Percentiles rank a stretch among this genome's conserved stretches.
Conservation (phyloP, 2,888 invertebrate species). For the Embidobia sp. region DNA sequence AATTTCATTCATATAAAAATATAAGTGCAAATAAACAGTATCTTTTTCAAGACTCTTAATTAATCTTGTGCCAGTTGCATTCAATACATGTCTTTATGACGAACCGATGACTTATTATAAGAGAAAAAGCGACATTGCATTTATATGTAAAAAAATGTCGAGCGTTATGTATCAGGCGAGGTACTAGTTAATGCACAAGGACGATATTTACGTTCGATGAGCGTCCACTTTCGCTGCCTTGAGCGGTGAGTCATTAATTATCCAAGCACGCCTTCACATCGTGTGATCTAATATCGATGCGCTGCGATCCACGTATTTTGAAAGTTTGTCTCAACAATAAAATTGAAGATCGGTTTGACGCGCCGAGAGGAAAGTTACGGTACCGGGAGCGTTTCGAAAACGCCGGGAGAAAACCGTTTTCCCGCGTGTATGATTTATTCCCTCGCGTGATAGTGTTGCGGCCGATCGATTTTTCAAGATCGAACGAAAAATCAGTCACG, state of each 20-base stretch:
- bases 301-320: slow-evolving; percentile 44
- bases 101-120: slow-evolving; percentile 30
- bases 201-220: slow-evolving; percentile 54
- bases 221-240: slow-evolving; percentile 58
- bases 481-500: neutral
- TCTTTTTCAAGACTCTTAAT: slow-evolving; percentile 19
- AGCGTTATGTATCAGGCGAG: slow-evolving; percentile 35
- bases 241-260: slow-evolving; percentile 50
- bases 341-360: slow-evolving; percentile 29
- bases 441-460: no score
- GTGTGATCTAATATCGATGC: slow-evolving; percentile 58
- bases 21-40: no score
- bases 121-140: slow-evolving; percentile 3
- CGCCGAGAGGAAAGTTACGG: slow-evolving; percentile 7
- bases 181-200: slow-evolving; percentile 47
- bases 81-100: slow-evolving; percentile 6
- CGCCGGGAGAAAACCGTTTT: slow-evolving; percentile 7
- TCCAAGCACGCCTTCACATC: slow-evolving; percentile 36
- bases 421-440: slow-evolving; percentile 41
- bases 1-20: no score
- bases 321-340: slow-evolving; percentile 33
- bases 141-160: slow-evolving; percentile 31
- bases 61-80: slow-evolving; percentile 3
- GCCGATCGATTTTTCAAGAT: neutral
- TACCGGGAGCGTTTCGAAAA: slow-evolving; percentile 15